Evolutionary conservation across 1,140 invertebrate species (phyloP).

Genomic region (Lethrus apterus): DNA sequence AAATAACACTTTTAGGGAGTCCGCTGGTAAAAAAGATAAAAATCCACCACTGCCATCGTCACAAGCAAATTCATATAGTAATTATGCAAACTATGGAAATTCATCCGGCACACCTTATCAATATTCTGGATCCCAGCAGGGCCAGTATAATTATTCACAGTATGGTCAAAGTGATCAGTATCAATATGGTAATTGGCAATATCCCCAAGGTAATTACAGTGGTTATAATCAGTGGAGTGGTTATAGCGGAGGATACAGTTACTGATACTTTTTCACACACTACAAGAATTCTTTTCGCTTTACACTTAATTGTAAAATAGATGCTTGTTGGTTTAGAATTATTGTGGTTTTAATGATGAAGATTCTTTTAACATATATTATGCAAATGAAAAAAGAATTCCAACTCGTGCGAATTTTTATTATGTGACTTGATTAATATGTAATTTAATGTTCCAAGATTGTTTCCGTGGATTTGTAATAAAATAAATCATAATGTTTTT

Average conservation of each 20-base stretch:
- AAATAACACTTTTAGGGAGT: constrained; percentile 13
- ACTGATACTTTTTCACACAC: constrained; percentile 25
- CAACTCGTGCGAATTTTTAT: too few species aligned
- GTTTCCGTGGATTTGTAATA: too few species aligned
- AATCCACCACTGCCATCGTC: constrained; percentile 42
- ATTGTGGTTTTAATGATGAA: too few species aligned
- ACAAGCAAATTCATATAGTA: constrained; percentile 40
- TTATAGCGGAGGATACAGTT: constrained; percentile 40
- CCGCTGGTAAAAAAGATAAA: constrained; percentile 36
- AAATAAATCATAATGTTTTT: too few species aligned
- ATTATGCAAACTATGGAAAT: constrained; percentile 47
- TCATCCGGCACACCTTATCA: constrained; percentile 44
- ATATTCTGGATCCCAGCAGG: constrained; percentile 46
- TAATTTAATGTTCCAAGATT: too few species aligned
- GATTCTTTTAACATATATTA: too few species aligned
- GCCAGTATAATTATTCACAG: constrained; percentile 50
- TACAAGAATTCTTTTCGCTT: too few species aligned
- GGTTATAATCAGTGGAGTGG: constrained; percentile 61
- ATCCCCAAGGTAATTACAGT: constrained; percentile 54
- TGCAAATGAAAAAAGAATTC: too few species aligned
- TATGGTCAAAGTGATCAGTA: constrained; percentile 56
- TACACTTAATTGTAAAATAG: too few species aligned
- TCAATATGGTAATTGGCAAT: constrained; percentile 62
- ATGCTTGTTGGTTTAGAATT: too few species aligned
- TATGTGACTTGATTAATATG: too few species aligned